These are phyloP conservation scores for Timandra comae DNA, from an alignment of 2,888 invertebrate species.

Conservation along the genomic window DNA sequence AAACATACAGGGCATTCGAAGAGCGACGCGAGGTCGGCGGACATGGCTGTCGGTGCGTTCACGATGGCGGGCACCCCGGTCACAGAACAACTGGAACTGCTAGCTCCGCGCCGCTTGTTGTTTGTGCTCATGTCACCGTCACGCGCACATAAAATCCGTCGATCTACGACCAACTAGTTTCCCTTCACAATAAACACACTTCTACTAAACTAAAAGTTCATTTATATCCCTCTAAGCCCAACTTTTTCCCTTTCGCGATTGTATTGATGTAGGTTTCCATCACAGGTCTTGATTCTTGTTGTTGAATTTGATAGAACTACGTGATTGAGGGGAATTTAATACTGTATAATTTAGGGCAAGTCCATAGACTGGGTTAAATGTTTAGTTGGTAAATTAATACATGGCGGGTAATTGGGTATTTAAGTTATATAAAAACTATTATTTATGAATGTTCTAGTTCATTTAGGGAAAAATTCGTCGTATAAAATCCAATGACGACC, in stretches of 20 bases:
- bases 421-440: conserved; percentile 29
- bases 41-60: conserved; percentile 81
- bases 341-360: conserved; percentile 30
- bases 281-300: conserved; percentile 47
- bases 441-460: conserved; percentile 42
- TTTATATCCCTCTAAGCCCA: conserved; percentile 66
- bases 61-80: conserved; percentile 72
- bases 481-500: conserved; percentile 48
- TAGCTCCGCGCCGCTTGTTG: conserved; percentile 73
- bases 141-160: conserved; percentile 61
- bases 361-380: conserved; percentile 18
- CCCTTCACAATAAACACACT: conserved; percentile 28
- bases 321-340: conserved; percentile 34
- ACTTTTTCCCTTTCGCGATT: conserved; percentile 56
- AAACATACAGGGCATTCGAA: conserved; percentile 99
- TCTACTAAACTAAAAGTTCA: conserved; percentile 39
- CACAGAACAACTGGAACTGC: conserved; percentile 74
- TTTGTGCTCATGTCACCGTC: conserved; percentile 76
- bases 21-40: conserved; percentile 91
- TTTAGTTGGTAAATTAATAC: conserved; percentile 20
- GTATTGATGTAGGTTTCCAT: conserved; percentile 61
- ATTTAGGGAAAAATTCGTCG: conserved; percentile 39
- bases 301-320: conserved; percentile 22
- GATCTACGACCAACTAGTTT: conserved; percentile 47
- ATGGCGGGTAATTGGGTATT: conserved; percentile 16